Conservation (phyloP, 92 coral and sea anemone species). For the Parazoanthus atlanticus region DNA sequence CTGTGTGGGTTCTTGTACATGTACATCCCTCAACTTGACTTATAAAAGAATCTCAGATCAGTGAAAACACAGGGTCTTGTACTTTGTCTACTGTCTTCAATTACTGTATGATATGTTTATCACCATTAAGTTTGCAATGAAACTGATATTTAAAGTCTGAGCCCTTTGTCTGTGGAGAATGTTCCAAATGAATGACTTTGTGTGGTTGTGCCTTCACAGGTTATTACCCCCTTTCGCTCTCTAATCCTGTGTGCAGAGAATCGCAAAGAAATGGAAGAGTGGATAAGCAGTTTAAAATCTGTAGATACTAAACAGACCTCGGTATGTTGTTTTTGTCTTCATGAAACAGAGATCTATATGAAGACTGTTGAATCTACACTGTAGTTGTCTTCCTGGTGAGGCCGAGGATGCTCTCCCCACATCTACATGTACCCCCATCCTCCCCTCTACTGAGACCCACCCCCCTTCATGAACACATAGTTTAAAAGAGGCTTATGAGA, state of each 20-base stretch:
- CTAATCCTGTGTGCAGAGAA: slow-evolving; percentile 90
- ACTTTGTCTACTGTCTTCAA: not conserved
- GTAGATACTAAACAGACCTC: slow-evolving; percentile 66
- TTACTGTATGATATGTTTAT: not conserved
- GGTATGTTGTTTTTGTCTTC: slow-evolving; percentile 53
- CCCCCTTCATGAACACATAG: no score
- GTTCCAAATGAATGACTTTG: not conserved
- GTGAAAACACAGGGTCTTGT: no score
- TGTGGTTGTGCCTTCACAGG: slow-evolving; percentile 53
- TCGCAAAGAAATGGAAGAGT: slow-evolving; percentile 97
- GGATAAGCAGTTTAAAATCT: slow-evolving; percentile 83
- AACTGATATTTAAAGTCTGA: not conserved
- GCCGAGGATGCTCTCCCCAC: no score
- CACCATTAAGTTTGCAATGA: not conserved
- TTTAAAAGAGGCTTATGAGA: no score
- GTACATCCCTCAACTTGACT: no score
- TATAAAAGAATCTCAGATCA: no score
- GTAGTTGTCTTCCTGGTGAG: no score
- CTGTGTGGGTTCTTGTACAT: no score
- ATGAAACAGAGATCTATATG: not conserved
- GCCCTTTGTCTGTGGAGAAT: not conserved
- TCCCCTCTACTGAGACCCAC: no score
- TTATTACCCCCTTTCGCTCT: slow-evolving; percentile 90
- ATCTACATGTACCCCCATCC: no score
- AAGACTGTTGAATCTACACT: not conserved